Percentiles rank a stretch among this genome's conserved stretches.
Evolutionary conservation across 2,113 vertebrate genomes (phyloP).

Genomic region (Bungarus multicinctus): DNA sequence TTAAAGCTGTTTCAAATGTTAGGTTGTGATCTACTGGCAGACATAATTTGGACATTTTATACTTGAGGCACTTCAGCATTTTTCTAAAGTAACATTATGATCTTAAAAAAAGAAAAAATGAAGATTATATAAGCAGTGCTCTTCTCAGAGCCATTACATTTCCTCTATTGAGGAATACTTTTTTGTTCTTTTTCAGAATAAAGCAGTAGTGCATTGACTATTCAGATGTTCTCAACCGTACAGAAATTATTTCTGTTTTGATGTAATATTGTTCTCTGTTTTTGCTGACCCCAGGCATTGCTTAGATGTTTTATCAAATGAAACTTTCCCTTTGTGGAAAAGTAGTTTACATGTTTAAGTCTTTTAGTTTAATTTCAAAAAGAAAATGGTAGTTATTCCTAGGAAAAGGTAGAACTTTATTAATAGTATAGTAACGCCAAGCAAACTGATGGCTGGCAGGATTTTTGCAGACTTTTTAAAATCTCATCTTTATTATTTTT

Average conservation of each 20-base stretch:
- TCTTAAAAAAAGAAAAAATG: neutral
- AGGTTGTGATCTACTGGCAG: neutral
- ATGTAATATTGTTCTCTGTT: slow-evolving; percentile 32
- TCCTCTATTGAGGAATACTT: neutral
- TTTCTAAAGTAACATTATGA: neutral
- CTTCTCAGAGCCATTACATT: slow-evolving; percentile 37
- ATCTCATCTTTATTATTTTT: neutral
- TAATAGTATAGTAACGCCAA: neutral
- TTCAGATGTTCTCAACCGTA: slow-evolving; percentile 58
- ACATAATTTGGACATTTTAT: neutral
- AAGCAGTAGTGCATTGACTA: slow-evolving; percentile 34
- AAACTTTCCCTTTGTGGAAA: slow-evolving; percentile 33
- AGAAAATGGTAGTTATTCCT: slow-evolving; percentile 39
- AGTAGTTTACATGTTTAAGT: slow-evolving; percentile 51
- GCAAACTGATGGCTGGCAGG: neutral
- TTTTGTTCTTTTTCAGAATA: slow-evolving; percentile 42
- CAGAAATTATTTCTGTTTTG: slow-evolving; percentile 49
- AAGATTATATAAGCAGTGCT: slow-evolving; percentile 48
- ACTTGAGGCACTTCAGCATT: slow-evolving; percentile 11
- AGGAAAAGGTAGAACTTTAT: slow-evolving; percentile 29
- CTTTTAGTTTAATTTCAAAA: slow-evolving; percentile 38
- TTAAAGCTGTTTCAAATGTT: neutral
- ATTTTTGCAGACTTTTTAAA: neutral
- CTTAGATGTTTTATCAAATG: slow-evolving; percentile 52
- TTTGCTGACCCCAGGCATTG: neutral